Conservation (phyloP, 1,140 invertebrate species). For the Drosophila teissieri region DNA sequence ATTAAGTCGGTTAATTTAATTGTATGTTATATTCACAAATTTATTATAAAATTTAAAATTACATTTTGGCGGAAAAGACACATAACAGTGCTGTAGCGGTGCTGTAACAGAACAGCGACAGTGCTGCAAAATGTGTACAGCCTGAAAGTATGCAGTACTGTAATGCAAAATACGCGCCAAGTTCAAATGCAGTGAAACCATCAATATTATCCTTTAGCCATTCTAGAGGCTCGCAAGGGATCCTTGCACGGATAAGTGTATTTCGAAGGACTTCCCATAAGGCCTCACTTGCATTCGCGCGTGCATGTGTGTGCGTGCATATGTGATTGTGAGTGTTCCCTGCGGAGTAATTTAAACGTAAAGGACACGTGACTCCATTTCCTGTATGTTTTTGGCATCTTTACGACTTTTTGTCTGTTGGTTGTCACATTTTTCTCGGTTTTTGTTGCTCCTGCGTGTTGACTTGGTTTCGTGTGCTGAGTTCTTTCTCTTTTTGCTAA, state of each 20-base stretch:
- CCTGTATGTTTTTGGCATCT: constrained; percentile 50
- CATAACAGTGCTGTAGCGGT: not conserved
- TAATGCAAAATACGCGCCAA: not conserved
- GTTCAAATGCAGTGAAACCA: constrained; percentile 25
- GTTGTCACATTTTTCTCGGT: constrained; percentile 45
- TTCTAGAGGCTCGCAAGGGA: constrained; percentile 3
- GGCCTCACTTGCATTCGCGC: constrained; percentile 6
- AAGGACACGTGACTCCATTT: constrained; percentile 70
- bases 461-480: constrained; percentile 19
- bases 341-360: constrained; percentile 44
- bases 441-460: constrained; percentile 48
- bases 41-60: not conserved
- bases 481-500: constrained; percentile 12
- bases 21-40: too few species aligned
- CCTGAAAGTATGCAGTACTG: constrained; percentile 3
- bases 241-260: constrained; percentile 19
- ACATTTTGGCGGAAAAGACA: not conserved
- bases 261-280: constrained; percentile 8
- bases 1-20: too few species aligned
- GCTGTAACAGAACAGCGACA: not conserved
- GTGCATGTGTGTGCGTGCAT: constrained; percentile 18
- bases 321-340: constrained; percentile 29
- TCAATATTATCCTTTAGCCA: constrained; percentile 34
- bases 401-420: constrained; percentile 52
- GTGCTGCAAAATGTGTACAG: not conserved